Evolutionary conservation across 1,140 invertebrate genomes (phyloP).

Genomic region (Neodiprion pinetum): DNA sequence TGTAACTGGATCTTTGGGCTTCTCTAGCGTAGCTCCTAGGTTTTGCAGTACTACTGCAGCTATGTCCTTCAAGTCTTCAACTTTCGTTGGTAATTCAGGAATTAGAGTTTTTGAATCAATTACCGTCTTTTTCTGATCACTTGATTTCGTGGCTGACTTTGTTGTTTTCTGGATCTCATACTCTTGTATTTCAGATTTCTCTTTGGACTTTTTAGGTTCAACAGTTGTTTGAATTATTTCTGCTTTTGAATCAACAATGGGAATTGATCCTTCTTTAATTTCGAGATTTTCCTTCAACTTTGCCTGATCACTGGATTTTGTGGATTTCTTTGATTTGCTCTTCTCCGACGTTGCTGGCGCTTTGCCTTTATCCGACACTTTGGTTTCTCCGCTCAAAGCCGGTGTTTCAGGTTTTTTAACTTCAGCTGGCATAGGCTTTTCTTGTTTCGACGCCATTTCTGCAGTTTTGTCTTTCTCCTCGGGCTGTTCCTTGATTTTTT

Average conservation of each 20-base stretch:
- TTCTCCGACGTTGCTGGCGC: conserved; percentile 26
- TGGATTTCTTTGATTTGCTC: conserved; percentile 22
- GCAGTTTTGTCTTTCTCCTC: background rate
- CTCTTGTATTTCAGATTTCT: conserved; percentile 12
- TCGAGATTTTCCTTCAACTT: conserved; percentile 26
- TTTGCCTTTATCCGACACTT: conserved; percentile 14
- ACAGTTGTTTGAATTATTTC: conserved; percentile 35
- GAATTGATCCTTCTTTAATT: conserved; percentile 35
- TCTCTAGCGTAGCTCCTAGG: conserved; percentile 30
- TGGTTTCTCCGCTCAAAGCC: background rate
- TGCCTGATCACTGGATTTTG: conserved; percentile 32
- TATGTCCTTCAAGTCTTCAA: conserved; percentile 17
- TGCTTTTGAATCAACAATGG: conserved; percentile 32
- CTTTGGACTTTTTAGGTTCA: conserved; percentile 9
- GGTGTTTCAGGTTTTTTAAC: background rate
- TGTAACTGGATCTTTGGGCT: conserved; percentile 21
- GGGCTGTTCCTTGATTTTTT: conserved; percentile 4
- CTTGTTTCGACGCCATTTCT: background rate
- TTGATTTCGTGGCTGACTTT: conserved; percentile 28
- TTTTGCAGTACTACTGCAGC: conserved; percentile 21
- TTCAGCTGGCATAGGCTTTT: conserved; percentile 1
- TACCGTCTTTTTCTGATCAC: conserved; percentile 17
- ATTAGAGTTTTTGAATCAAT: conserved; percentile 19
- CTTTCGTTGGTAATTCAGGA: conserved; percentile 25
- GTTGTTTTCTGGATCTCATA: conserved; percentile 18